A percentile compares a stretch with the other conserved stretches of the same genome.
Evolutionary conservation across 2,113 vertebrate genomes (phyloP).

Genomic region (Macrotis lagotis): DNA sequence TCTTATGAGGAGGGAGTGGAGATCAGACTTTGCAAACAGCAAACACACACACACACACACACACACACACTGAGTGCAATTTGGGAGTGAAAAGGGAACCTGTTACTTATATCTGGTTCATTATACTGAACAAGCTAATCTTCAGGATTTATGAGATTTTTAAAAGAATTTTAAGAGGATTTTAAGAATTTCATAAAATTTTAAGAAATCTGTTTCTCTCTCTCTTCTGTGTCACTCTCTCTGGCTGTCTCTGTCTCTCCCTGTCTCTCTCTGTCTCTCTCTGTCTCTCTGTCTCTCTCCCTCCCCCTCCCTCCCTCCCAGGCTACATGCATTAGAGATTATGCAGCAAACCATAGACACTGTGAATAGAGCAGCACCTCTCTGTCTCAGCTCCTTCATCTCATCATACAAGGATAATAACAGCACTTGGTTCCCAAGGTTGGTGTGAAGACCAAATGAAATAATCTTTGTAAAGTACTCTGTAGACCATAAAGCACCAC

Average conservation of each 20-base stretch:
- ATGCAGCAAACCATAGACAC: not conserved
- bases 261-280: too few relatives aligned
- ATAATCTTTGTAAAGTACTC: not conserved
- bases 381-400: not conserved
- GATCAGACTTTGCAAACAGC: not conserved
- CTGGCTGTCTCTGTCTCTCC: too few relatives aligned
- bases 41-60: slow-evolving; percentile 6
- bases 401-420: not conserved
- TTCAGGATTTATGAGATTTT: not conserved
- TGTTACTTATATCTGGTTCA: not conserved
- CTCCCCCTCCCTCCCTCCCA: too few relatives aligned
- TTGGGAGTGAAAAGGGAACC: not conserved
- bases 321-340: not conserved
- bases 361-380: not conserved
- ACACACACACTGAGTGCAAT: not conserved
- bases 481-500: not conserved
- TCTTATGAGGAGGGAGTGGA: slow-evolving; percentile 19
- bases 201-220: not conserved
- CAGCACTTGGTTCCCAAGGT: not conserved
- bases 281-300: too few relatives aligned
- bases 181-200: too few relatives aligned
- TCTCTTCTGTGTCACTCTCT: too few relatives aligned
- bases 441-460: not conserved
- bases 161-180: too few relatives aligned
- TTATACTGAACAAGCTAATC: not conserved